These are phyloP conservation scores for Andricus quercusramuli DNA, from an alignment of 2,888 invertebrate species.

Conservation along the genomic window DNA sequence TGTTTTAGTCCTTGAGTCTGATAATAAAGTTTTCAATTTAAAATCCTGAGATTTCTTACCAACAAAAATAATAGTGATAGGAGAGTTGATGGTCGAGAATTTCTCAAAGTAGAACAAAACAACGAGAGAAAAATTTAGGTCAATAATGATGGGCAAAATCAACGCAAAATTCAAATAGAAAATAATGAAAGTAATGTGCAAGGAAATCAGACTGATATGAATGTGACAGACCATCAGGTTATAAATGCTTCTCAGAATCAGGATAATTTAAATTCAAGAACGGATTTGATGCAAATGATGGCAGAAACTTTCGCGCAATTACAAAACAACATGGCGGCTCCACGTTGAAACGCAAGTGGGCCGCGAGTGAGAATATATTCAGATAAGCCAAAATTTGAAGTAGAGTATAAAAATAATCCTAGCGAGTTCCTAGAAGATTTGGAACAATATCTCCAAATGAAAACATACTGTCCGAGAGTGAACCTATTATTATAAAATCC, in stretches of 20 bases:
- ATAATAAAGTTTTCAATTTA: too few relatives aligned
- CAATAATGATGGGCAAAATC: too few relatives aligned
- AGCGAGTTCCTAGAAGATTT: background rate
- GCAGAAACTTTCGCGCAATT: background rate
- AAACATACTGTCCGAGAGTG: background rate
- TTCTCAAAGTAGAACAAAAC: too few relatives aligned
- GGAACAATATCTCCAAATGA: background rate
- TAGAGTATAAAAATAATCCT: background rate
- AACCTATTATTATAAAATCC: background rate
- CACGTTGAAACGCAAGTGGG: background rate
- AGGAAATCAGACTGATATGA: too few relatives aligned
- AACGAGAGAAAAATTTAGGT: too few relatives aligned
- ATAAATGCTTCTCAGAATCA: background rate
- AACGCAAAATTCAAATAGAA: too few relatives aligned
- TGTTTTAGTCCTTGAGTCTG: too few relatives aligned
- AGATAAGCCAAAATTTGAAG: background rate
- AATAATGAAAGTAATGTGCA: too few relatives aligned
- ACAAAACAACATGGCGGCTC: background rate
- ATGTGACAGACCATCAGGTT: too few relatives aligned
- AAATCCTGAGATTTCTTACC: too few relatives aligned
- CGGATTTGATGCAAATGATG: background rate
- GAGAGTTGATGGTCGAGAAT: too few relatives aligned
- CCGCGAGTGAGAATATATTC: background rate
- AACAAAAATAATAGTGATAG: too few relatives aligned
- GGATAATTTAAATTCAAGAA: background rate